These are phyloP conservation scores for Syngnathus scovelli DNA, from an alignment of 2,113 vertebrate species.

Conservation along the genomic window DNA sequence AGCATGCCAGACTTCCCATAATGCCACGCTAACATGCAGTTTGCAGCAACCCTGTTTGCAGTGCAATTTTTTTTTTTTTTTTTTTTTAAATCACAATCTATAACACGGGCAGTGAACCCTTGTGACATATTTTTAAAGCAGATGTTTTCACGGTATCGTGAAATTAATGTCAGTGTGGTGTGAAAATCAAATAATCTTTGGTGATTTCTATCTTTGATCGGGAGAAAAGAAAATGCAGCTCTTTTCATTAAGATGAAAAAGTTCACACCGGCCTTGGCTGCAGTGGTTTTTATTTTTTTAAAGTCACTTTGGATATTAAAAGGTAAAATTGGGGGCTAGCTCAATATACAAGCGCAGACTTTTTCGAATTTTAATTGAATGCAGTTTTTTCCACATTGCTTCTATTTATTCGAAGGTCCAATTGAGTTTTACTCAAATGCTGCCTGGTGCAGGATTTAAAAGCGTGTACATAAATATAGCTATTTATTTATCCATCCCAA, in stretches of 20 bases:
- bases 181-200: background rate
- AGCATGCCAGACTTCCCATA: background rate
- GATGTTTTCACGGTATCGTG: no score
- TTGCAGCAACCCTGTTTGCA: background rate
- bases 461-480: background rate
- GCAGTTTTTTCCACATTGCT: background rate
- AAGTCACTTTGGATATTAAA: background rate
- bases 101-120: background rate
- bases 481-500: background rate
- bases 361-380: background rate
- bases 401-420: background rate
- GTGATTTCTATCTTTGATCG: background rate
- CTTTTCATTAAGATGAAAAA: background rate
- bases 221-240: background rate
- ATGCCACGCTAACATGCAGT: background rate
- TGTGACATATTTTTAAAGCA: background rate
- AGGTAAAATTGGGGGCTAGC: background rate
- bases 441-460: background rate
- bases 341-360: background rate
- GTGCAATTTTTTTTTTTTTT: background rate
- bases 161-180: background rate
- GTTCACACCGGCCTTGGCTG: background rate
- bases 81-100: background rate
- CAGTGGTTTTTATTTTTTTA: no score
- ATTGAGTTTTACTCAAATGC: background rate